Percentiles rank a stretch among this genome's conserved stretches.
Evolutionary conservation across 2,888 invertebrate species (phyloP).

Genomic region (Phania funesta): DNA sequence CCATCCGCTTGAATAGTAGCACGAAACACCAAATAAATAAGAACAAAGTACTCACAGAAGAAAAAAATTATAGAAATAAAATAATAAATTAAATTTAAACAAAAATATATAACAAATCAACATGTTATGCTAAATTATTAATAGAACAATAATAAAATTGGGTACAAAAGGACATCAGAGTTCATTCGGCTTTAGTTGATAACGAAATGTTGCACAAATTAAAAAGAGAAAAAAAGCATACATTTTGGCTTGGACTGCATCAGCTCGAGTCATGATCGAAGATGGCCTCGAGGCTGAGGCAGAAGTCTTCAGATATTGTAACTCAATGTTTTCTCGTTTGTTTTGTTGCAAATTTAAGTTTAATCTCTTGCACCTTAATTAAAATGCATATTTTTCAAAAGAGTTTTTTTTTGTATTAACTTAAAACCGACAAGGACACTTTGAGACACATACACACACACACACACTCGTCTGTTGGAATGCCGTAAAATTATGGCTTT

Average conservation of each 20-base stretch:
- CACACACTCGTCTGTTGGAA: not conserved
- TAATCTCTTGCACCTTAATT: constrained; percentile 71
- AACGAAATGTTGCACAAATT: constrained; percentile 19
- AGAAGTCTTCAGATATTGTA: not conserved
- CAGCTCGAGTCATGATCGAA: not conserved
- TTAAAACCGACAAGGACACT: constrained; percentile 21
- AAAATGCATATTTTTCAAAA: constrained; percentile 70
- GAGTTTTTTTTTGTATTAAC: constrained; percentile 4
- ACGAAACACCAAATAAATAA: constrained; percentile 28
- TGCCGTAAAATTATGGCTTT: constrained; percentile 67
- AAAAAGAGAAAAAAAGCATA: not conserved
- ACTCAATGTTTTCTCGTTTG: not conserved
- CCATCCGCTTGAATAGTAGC: constrained; percentile 38
- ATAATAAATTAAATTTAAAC: constrained; percentile 65
- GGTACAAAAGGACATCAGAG: constrained; percentile 62
- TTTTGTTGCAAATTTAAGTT: constrained; percentile 8
- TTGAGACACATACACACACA: not conserved
- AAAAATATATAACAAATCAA: constrained; percentile 39
- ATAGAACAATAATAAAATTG: constrained; percentile 48
- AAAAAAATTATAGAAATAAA: constrained; percentile 43
- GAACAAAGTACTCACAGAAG: constrained; percentile 1
- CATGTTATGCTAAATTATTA: constrained; percentile 61
- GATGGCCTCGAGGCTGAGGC: not conserved
- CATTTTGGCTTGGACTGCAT: not conserved
- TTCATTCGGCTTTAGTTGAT: constrained; percentile 45